These are phyloP conservation scores for Vulpes ferrilata DNA, from an alignment of 2,113 vertebrate species.

Conservation along the genomic window DNA sequence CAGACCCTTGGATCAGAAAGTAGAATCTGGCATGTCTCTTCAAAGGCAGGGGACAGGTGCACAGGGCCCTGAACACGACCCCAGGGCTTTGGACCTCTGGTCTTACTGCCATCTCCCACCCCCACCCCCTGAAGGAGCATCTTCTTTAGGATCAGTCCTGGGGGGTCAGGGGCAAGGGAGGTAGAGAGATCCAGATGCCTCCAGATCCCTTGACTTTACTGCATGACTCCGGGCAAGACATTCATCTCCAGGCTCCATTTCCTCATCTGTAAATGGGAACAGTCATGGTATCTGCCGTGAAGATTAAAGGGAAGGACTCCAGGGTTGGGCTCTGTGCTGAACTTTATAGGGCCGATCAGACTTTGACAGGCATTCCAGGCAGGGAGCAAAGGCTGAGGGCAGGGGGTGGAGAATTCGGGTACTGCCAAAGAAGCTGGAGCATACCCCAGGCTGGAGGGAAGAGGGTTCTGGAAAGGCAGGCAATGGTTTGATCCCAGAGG, in stretches of 20 bases:
- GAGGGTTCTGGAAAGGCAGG: not conserved
- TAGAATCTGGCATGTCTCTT: not conserved
- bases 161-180: rapidly evolving
- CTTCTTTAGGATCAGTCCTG: not conserved
- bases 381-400: not conserved
- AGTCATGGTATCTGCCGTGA: not conserved
- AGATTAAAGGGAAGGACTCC: not conserved
- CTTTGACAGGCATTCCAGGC: not conserved
- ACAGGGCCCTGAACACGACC: not conserved
- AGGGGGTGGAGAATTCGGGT: too few species aligned
- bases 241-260: not conserved
- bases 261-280: not conserved
- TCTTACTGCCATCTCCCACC: not conserved
- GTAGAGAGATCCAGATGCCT: not conserved
- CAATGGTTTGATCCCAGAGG: not conserved
- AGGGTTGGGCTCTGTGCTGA: not conserved
- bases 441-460: too few species aligned
- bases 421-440: not conserved
- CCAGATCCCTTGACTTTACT: not conserved
- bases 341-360: not conserved
- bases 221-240: not conserved
- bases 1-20: not conserved
- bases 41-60: not conserved
- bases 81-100: not conserved
- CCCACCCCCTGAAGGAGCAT: not conserved